Conservation (phyloP, 2,888 invertebrate genomes). For the Sphecodes monilicornis region DNA sequence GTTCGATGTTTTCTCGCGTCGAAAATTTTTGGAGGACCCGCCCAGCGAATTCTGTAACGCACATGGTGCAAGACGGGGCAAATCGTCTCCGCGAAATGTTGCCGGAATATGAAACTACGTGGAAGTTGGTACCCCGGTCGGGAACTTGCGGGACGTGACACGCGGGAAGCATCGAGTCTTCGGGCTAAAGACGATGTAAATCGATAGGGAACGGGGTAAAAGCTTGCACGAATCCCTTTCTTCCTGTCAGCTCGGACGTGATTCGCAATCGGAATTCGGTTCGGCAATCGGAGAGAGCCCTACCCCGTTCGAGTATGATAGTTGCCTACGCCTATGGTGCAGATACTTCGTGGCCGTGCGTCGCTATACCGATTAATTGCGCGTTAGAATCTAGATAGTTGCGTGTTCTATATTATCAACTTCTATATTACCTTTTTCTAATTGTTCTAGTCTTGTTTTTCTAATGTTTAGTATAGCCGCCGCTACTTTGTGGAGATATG, state of each 20-base stretch:
- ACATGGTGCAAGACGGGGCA: not conserved
- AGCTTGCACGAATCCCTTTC: slow-evolving; percentile 32
- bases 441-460: not conserved
- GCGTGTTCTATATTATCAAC: not conserved
- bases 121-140: slow-evolving; percentile 12
- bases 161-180: slow-evolving; percentile 15
- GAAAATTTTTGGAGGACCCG: not conserved
- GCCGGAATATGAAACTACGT: slow-evolving; percentile 41
- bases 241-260: slow-evolving; percentile 50
- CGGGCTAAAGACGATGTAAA: slow-evolving; percentile 44
- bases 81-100: slow-evolving; percentile 36
- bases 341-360: slow-evolving; percentile 4
- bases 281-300: not conserved
- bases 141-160: slow-evolving; percentile 35
- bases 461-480: not conserved
- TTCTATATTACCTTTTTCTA: not conserved
- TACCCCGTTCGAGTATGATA: not conserved
- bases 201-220: slow-evolving; percentile 43
- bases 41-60: slow-evolving; percentile 4
- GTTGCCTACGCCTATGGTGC: not conserved
- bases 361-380: not conserved
- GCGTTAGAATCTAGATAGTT: not conserved
- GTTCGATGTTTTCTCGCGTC: not conserved
- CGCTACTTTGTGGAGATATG: not conserved
- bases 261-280: slow-evolving; percentile 34